Base-by-base conservation (phyloP, 2,113 vertebrate genomes). In the Melozone crissalis region DNA sequence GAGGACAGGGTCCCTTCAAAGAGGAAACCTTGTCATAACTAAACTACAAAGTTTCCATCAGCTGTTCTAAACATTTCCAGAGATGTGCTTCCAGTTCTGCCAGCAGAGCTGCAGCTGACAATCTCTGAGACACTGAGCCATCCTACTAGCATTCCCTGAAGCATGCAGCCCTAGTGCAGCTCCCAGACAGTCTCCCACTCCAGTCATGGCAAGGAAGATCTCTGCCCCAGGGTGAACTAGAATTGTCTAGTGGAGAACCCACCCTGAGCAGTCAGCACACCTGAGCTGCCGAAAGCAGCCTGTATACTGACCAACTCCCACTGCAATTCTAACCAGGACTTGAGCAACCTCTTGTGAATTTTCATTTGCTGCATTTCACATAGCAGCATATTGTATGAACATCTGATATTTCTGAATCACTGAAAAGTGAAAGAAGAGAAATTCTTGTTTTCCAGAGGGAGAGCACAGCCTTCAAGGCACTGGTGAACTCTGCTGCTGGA, bases 391-490 rank as follows among this genome's bases (percentile, higher is more conserved):
- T 37, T 0, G 0, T 28, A 69, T 37, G 77, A 85, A 52, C 14
- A 46, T 16, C 27, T 22, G 31, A 62, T 35, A 66, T 39, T 81
- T 86, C 57, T 78, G 43, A 81, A 81, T 66, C 33, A 22, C 39
- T 86, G n/a, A 43, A 41, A 90, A 92, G 58, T 43, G 26, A 83
- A 91, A 76, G 69, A 87, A 47, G 67, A 91, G 0, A 81, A 95
- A 59, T 74, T 77, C 63, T 69, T 9, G 7, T 43, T 89, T 94
- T 73, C 79, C 39, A 71, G 65, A 59, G 46, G 79, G 79, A 58
- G 43, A 74, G 41, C 30, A 39, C 37, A 88, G 63, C 78, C 54
- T 93, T 91, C 79, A 85, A 91, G 73, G 68, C 59, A 74, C 52
- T 78, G 47, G 7, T 91, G 84, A 94, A 92, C 72, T 69, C 63